Base-by-base conservation (phyloP, 2,113 vertebrate species). In the Peucedramus taeniatus region DNA sequence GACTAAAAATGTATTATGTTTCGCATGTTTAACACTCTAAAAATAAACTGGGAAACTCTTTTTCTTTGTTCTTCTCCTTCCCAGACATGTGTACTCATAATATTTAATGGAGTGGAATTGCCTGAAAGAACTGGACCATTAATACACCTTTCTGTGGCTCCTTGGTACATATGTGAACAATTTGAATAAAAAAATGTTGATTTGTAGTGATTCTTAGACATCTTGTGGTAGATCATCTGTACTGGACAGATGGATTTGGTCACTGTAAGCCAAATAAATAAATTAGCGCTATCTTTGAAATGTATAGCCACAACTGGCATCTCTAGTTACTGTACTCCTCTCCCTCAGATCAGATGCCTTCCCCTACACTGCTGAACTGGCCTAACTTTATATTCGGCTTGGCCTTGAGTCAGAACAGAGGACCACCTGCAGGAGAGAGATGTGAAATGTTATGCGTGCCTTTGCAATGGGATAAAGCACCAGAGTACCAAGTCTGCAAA, bases 201-300 rank as follows among this genome's bases (percentile, higher is more conserved):
- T 92, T 94, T 27, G 6, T 81, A 72, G 91, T 80, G 87, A 96
- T 96, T 96, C 94, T 72, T 88, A 79, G 89, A 91, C 4, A 0
- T 94, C 84, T 93, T 79, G 90, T 54, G 74, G 95, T 96, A 82
- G 94, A 92, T 97, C 91, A 93, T 95, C 94, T 96, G 90, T 81
- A 71, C 87, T 15, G 85, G 94, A 89, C 97, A 95, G 96, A 97
- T 96, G 97, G 97, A 96, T 96, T 96, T 2, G 80, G 94, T 97
- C 96, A 94, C 74, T 88, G 91, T 83, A 96, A 97, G 93, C 70
- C 93, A 98, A 98, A 97, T 97, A 98, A 98, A 97, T 98, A 97
- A 97, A 97, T 97, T 96, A 96, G 82, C 15, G 18, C 93, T 96
- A 96, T 96, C 96, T 97, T 97, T 97, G 97, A 97, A 97, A 97